A percentile compares a stretch with the other conserved stretches of the same genome.
Evolutionary conservation across 1,140 invertebrate genomes (phyloP).

Genomic region (Nebria ingens): DNA sequence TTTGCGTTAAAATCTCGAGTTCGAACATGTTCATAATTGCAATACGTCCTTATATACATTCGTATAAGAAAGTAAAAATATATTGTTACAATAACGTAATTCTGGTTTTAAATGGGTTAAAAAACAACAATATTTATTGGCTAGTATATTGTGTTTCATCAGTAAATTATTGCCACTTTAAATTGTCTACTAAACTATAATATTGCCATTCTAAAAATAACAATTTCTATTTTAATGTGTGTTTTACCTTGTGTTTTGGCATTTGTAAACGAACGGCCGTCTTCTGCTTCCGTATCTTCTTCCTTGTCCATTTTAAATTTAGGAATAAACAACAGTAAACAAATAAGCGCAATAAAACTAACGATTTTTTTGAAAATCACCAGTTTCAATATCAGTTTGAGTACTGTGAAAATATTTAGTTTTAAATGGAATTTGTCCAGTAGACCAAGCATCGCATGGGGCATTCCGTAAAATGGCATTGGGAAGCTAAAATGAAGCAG

Average conservation of each 20-base stretch:
- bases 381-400: constrained; percentile 59
- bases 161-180: too few species aligned
- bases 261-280: neutral
- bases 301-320: constrained; percentile 40
- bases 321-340: constrained; percentile 60
- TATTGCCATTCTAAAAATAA: too few species aligned
- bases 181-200: too few species aligned
- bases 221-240: too few species aligned
- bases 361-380: constrained; percentile 68
- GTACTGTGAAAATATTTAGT: constrained; percentile 57
- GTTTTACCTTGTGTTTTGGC: neutral
- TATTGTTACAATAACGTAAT: too few species aligned
- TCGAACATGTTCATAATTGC: too few species aligned
- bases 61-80: too few species aligned
- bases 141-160: too few species aligned
- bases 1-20: too few species aligned
- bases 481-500: constrained; percentile 4
- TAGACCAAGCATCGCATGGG: constrained; percentile 43
- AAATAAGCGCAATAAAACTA: constrained; percentile 62
- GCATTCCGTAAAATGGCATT: constrained; percentile 30
- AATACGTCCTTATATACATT: too few species aligned
- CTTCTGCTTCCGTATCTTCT: neutral
- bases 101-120: too few species aligned
- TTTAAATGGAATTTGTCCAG: constrained; percentile 51
- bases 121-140: too few species aligned